Evolutionary conservation across 1,140 invertebrate genomes (phyloP), one percentile per base, ranked within the genome.

Genomic region (Hylaeus volcanicus): DNA sequence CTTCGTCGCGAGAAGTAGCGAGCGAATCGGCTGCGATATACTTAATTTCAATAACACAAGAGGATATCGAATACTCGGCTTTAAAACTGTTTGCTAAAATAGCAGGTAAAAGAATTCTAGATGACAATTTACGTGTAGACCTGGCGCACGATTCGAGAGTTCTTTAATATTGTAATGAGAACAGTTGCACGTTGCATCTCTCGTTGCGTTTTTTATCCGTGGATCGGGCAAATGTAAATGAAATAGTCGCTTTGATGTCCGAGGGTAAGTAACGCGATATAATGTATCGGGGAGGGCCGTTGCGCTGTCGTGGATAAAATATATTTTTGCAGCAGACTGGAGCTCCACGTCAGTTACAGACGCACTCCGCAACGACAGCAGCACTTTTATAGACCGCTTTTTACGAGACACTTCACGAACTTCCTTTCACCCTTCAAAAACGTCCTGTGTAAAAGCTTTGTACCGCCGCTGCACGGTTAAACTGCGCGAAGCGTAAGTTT

Each of bases 291-390:
- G 64, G 64, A 55, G 63, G 37, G 75, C 63, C 53, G 78, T 84
- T 86, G 82, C 68, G 53, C 72, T 84, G 86, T 74, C 74, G 74
- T 81, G 76, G 82, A 71, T 88, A 81, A 87, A 89, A 90, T 90
- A 89, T 89, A 90, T 90, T 89, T 90, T 84, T 81, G 73, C 70
- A 74, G 45, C 63, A 51, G 63, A 51, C 86, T 79, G 87, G 84
- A 86, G 79, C 81, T 68, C n/a, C 81, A 79, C 73, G 89, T 90
- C 89, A 89, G 87, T 89, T 84, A 89, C 89, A 90, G 88, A 84
- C 86, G 81, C 79, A 83, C 86, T 89, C 76, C 71, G 81, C 69
- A 82, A 85, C 86, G 86, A 89, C 89, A 89, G 84, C 76, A 86
- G 72, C 76, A 75, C 88, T 87, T 90, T 89, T 89, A 89, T 89